These are phyloP conservation scores for Antheraea yamamai DNA, from an alignment of 2,888 invertebrate genomes.

Conservation along the genomic window DNA sequence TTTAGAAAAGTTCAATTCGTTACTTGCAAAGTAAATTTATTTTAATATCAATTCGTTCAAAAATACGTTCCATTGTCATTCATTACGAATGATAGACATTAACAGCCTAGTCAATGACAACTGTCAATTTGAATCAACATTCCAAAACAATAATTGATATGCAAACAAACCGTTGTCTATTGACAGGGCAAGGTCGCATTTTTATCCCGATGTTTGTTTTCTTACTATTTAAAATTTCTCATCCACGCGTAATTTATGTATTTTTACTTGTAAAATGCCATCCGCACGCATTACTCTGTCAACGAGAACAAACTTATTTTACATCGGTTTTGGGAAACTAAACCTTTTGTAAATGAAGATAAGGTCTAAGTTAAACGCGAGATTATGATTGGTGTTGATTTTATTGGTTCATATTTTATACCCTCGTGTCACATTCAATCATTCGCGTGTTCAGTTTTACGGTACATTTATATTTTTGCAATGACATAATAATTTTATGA, in stretches of 20 bases:
- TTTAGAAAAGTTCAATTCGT: neutral
- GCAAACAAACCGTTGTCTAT: slow-evolving; percentile 29
- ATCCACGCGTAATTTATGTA: neutral
- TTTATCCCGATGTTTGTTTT: slow-evolving; percentile 18
- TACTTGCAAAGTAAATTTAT: neutral
- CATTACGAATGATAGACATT: slow-evolving; percentile 5
- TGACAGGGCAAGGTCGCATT: slow-evolving; percentile 35
- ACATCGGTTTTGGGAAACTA: neutral
- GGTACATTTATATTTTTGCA: slow-evolving; percentile 23
- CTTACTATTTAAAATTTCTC: slow-evolving; percentile 8
- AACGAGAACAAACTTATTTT: slow-evolving; percentile 5
- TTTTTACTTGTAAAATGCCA: neutral
- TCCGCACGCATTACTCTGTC: neutral
- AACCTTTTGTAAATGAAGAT: neutral
- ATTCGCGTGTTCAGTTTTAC: slow-evolving; percentile 29
- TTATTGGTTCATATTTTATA: slow-evolving; percentile 16
- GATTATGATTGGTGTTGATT: neutral
- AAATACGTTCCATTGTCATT: slow-evolving; percentile 26
- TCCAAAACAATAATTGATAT: slow-evolving; percentile 28
- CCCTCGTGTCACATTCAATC: slow-evolving; percentile 33
- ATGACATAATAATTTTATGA: slow-evolving; percentile 15
- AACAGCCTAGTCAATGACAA: slow-evolving; percentile 15
- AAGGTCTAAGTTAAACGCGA: slow-evolving; percentile 2
- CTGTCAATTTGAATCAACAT: slow-evolving; percentile 13
- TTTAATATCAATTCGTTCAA: neutral